Percentiles rank a stretch among this genome's conserved stretches.
These are phyloP conservation scores for Paratilapia polleni DNA, from an alignment of 2,113 vertebrate species.

Conservation along the genomic window DNA sequence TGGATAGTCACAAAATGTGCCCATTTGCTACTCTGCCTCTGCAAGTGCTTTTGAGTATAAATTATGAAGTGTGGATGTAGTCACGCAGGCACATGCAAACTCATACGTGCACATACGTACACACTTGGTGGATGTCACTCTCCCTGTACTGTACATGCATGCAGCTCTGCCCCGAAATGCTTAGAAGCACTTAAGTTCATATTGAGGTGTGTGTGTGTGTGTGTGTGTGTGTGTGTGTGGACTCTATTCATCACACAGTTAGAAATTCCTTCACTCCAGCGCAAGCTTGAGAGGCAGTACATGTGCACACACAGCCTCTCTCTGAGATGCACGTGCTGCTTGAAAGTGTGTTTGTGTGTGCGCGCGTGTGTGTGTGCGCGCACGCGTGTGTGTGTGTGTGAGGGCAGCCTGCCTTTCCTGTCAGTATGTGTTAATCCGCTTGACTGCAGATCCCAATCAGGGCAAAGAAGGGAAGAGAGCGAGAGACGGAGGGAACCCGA, in stretches of 20 bases:
- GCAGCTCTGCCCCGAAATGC: conserved; percentile 11
- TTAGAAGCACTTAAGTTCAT: conserved; percentile 45
- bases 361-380: conserved; percentile 29
- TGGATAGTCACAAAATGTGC: conserved; percentile 66
- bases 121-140: conserved; percentile 20
- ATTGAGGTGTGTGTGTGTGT: neutral
- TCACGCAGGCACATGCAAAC: conserved; percentile 51
- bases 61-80: conserved; percentile 73
- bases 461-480: conserved; percentile 64
- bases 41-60: conserved; percentile 71
- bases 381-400: conserved; percentile 52
- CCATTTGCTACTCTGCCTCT: conserved; percentile 66
- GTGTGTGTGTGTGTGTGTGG: conserved; percentile 1
- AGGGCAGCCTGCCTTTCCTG: conserved; percentile 78
- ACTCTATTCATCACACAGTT: conserved; percentile 50
- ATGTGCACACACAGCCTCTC: conserved; percentile 69
- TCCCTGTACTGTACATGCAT: conserved; percentile 25
- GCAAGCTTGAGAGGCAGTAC: conserved; percentile 63
- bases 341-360: conserved; percentile 37
- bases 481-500: conserved; percentile 52
- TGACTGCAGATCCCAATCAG: conserved; percentile 83
- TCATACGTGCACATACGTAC: neutral
- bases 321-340: conserved; percentile 65
- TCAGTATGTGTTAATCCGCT: conserved; percentile 84
- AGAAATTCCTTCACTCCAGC: conserved; percentile 71